phyloP scores from a whole-genome alignment of 2,113 vertebrate genomes.

The Condylura cristata region DNA sequence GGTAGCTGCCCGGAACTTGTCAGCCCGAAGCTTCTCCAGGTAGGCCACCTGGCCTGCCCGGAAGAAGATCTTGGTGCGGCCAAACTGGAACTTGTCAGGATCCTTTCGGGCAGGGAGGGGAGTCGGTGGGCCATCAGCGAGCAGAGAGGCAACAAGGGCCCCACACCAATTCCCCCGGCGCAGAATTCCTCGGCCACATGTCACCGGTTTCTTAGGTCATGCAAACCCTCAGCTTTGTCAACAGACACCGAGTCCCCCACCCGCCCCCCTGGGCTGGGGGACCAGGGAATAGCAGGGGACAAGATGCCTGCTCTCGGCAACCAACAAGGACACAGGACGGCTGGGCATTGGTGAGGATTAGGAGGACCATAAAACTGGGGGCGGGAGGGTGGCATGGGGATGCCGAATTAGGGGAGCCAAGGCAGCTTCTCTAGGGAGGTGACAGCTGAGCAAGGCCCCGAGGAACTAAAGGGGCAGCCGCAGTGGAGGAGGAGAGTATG shows the following conservation, averaged over 20 bases:
- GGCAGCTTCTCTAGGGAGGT: background rate
- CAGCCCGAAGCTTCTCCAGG: conserved; percentile 95
- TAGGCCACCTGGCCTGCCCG: conserved; percentile 98
- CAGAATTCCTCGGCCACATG: background rate
- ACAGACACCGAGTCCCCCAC: no score
- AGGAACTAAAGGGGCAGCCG: background rate
- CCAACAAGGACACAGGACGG: background rate
- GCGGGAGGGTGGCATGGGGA: no score
- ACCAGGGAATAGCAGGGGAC: background rate
- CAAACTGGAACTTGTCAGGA: conserved; percentile 98
- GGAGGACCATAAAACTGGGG: background rate
- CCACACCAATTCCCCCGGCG: fast-evolving
- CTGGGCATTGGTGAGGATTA: background rate
- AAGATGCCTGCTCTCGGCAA: background rate
- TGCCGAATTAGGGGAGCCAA: background rate
- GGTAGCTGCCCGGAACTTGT: conserved; percentile 94
- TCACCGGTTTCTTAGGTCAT: fast-evolving
- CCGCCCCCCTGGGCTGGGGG: background rate
- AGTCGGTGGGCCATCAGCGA: background rate
- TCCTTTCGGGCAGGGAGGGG: conserved; percentile 85
- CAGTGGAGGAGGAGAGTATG: background rate
- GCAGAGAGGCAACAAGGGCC: fast-evolving
- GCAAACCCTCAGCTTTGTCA: background rate
- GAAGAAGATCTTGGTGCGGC: conserved; percentile 98
- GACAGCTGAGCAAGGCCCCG: background rate